A percentile compares a stretch with the other conserved stretches of the same genome.
These are phyloP conservation scores for Corythoichthys intestinalis DNA, from an alignment of 2,113 vertebrate genomes.

Conservation along the genomic window DNA sequence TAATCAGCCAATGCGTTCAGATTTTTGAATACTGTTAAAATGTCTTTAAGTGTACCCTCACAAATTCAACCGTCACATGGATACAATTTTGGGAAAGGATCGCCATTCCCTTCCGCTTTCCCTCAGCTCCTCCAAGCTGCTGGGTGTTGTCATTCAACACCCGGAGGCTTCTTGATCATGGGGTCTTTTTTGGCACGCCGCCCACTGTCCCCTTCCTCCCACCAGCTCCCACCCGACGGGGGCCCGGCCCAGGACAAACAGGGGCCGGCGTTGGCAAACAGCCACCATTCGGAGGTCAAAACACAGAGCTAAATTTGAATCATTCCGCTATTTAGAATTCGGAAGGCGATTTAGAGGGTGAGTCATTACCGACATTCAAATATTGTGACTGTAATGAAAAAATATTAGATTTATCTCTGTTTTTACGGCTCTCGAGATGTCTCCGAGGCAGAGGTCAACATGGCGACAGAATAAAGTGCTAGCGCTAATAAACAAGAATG, in stretches of 20 bases:
- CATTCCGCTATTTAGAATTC: background rate
- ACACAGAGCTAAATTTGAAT: background rate
- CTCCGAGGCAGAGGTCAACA: conserved; percentile 37
- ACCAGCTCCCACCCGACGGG: conserved; percentile 43
- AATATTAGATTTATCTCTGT: conserved; percentile 1
- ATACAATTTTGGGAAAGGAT: conserved; percentile 42
- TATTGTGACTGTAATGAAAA: conserved; percentile 31
- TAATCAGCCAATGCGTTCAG: background rate
- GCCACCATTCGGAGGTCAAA: background rate
- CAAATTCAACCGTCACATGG: conserved; percentile 34
- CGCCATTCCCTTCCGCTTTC: conserved; percentile 52
- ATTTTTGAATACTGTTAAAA: background rate
- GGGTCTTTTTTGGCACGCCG: conserved; percentile 52
- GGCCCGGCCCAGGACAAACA: conserved; percentile 21
- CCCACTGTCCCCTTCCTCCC: conserved; percentile 38
- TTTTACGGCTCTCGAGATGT: conserved; percentile 19
- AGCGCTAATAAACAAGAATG: conserved; percentile 60
- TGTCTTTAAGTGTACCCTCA: conserved; percentile 24
- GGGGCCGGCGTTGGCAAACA: conserved; percentile 35
- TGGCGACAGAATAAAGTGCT: conserved; percentile 27
- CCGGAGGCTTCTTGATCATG: conserved; percentile 49
- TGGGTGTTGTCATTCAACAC: conserved; percentile 71
- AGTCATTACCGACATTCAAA: conserved; percentile 26
- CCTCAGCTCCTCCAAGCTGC: conserved; percentile 50
- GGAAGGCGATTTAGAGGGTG: background rate